These are phyloP conservation scores for Actenoides lindsayi DNA, from an alignment of 2,113 vertebrate genomes.

Conservation along the genomic window DNA sequence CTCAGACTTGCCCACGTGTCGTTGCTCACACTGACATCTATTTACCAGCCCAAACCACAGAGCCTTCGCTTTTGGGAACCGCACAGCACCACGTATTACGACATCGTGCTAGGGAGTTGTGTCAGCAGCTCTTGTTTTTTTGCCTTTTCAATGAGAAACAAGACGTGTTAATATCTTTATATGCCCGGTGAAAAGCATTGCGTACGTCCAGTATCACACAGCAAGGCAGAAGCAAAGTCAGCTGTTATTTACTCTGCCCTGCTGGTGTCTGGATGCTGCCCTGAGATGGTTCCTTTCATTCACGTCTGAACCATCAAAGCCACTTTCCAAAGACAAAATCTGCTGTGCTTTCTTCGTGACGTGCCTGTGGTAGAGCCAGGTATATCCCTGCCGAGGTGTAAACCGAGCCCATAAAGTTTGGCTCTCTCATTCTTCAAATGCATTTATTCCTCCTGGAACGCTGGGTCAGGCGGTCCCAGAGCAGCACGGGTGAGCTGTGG, in stretches of 20 bases:
- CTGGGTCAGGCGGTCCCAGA: background rate
- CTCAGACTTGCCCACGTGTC: background rate
- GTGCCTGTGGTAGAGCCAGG: background rate
- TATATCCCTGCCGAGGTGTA: background rate
- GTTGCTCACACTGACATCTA: background rate
- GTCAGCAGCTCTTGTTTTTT: background rate
- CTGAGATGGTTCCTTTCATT: background rate
- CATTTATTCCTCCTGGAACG: background rate
- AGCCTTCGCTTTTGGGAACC: background rate
- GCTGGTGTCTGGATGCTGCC: background rate
- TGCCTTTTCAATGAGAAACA: background rate
- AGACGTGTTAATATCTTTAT: background rate
- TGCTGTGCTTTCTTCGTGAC: background rate
- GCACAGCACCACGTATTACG: rapidly evolving
- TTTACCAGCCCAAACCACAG: background rate
- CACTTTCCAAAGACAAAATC: background rate
- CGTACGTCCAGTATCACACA: rapidly evolving
- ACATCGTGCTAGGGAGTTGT: rapidly evolving
- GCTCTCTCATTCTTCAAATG: background rate
- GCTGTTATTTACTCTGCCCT: background rate
- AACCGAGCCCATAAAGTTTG: background rate
- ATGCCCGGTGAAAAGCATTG: background rate
- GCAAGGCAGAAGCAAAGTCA: background rate
- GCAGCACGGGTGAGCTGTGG: rapidly evolving
- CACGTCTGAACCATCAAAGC: background rate